Evolutionary conservation across 2,888 invertebrate species (phyloP), one percentile per base, ranked within the genome.

Genomic region (Diploptera punctata): DNA sequence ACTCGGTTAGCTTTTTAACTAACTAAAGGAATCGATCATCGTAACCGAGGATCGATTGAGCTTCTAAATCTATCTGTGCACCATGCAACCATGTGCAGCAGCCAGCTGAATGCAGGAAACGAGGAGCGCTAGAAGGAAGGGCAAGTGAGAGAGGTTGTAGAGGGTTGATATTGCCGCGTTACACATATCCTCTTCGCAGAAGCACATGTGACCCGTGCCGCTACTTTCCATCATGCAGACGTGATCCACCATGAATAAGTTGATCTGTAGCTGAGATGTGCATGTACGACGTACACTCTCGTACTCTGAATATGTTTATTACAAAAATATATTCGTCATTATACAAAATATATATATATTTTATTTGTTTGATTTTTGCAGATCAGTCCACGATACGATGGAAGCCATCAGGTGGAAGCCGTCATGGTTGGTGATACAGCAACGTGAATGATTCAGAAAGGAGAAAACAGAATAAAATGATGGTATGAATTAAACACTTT

Each of bases 211-310:
- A 86, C 97, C 97, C 83, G 92, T 95, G 87, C 96, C 95, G 89
- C 94, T 94, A 91, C 96, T 95, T 92, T 97, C 97, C 92, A 94
- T 93, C 96, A 97, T 97, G 91, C 97, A 97, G 87, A 97, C 97
- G 88, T 97, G 97, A 86, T 97, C 97, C 84, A 97, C 97, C 95
- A 97, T 96, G 88, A 97, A 97, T 81, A 97, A 88, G 86, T 97
- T 97, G 86, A 97, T 97, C 86, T 95, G 95, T 77, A 97, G 89
- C 82, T 96, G 94, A 76, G 95, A 93, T 73, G 96, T 97, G 86
- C 97, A 97, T 79, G 96, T 96, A 79, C 97, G 89, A 75, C 95
- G 89, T 78, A 97, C 93, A 80, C 93, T 94, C 85, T 95, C 95
- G 86, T 94, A 95, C 75, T 91, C 95, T 95, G 89, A 24, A 44